Percentiles rank a stretch among this genome's conserved stretches.
Conservation (phyloP, 2,888 invertebrate genomes). For the Cancer borealis region DNA sequence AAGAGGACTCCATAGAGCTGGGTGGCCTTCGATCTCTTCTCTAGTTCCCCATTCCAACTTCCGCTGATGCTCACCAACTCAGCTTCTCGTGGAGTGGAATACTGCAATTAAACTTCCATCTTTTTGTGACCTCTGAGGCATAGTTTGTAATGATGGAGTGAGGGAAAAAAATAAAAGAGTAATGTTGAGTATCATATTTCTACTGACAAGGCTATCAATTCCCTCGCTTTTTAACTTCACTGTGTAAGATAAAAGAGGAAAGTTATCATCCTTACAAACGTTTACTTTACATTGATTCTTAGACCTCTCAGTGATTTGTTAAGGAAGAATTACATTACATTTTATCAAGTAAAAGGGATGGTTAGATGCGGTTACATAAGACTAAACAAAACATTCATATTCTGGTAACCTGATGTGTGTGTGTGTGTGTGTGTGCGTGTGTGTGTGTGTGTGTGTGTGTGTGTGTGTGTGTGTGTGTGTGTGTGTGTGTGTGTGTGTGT, state of each 20-base stretch:
- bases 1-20: background rate
- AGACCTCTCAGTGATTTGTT: too few relatives aligned
- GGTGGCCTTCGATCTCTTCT: background rate
- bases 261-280: background rate
- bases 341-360: too few relatives aligned
- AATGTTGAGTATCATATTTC: background rate
- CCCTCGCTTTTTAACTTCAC: background rate
- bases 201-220: background rate
- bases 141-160: background rate
- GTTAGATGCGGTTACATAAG: too few relatives aligned
- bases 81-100: background rate
- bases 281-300: too few relatives aligned
- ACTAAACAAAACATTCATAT: background rate
- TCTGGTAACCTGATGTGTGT: background rate
- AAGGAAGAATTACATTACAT: too few relatives aligned
- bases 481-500: conserved; percentile 17
- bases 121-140: background rate
- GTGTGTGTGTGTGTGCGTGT: background rate
- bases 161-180: background rate
- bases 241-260: background rate
- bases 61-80: background rate
- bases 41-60: background rate
- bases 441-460: background rate
- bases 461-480: background rate
- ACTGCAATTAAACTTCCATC: background rate